Evolutionary conservation across 2,888 invertebrate species (phyloP), one percentile per base, ranked within the genome.

Genomic region (Gymnosoma rotundatum): DNA sequence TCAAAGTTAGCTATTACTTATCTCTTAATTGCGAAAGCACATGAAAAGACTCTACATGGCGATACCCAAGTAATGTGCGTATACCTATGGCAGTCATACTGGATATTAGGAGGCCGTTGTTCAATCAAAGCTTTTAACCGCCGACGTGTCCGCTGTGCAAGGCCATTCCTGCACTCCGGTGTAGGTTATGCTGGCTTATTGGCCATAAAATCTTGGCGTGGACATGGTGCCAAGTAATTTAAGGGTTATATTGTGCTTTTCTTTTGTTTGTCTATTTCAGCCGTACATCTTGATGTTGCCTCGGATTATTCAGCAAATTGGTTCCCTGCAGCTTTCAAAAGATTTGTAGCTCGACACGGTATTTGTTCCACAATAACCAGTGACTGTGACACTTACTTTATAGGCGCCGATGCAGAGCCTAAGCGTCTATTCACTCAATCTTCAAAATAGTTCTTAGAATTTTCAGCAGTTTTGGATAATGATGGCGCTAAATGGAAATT

Each of bases 151-250:
- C n/a, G 48, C 25, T 78, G 70, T 18, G 63, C 78, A 45, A 32
- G 60, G n/a, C 76, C 82, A 52, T 76, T 76, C 4, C 20, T 58
- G 5, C 50, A 64, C 54, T 64, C 63, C 14, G 72, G 66, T 38
- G 64, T 78, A 8, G 58, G 75, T 45, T 86, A 75, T 18, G 78
- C 83, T 36, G 78, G 85, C 2, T 85, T 78, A 10, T 66, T 86
- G 20, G 70, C 66, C 21, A 45, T 86, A 6, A 67, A 73, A 4
- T 52, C 18, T 18, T 73, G 54, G 36, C 56, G 48, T 12, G 67
- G 73, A 12, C 42, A 73, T 25, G 45, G 63, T 1, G 38, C 69
- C 20, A 78, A 58, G 42, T n/a, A 52, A n/a, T 60, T 5, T 78
- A 50, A 50, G 18, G 50, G 50, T 8, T 50, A 61, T 16, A 78